Base-by-base conservation (phyloP, 2,797 vertebrate genomes). In the Silurus aristotelis region DNA sequence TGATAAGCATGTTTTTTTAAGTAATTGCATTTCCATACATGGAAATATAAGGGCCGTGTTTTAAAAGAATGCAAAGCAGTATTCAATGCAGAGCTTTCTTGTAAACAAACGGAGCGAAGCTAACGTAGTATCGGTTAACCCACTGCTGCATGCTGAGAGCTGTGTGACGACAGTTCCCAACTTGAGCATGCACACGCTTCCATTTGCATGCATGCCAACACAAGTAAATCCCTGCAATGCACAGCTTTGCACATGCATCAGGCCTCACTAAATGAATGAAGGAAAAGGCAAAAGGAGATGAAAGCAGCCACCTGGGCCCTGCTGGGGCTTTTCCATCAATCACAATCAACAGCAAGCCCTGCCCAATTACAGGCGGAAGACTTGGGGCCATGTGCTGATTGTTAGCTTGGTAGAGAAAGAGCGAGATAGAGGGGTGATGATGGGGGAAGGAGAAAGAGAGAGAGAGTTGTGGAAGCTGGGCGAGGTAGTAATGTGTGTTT, bases 331-430 rank as follows among this genome's bases (percentile, higher is more conserved):
- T 87, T 86, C 86, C 91, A 94, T 95, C 92, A 91, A 95, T 95
- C 94, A 95, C 93, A 95, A 94, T 95, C 92, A 95, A 92, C 90
- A 88, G 91, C 91, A 91, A 91, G 91, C 90, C 90, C 90, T 79
- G 87, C 88, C 93, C 92, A 94, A 94, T 95, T 94, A 94, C 91
- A 85, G 92, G 84, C 90, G 92, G 92, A 94, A 94, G 91, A 92
- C 93, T 93, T 87, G 92, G 91, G 92, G 93, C 93, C 93, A 93
- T 89, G 78, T 90, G 89, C 88, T 93, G 92, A 94, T 94, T 94
- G 94, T 95, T 94, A 94, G 92, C 91, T 88, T 92, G 91, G 92
- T 92, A 91, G 92, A 94, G 93, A 86, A 83, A 89, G 89, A 89
- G 76, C n/a, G 48, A 80, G 60, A 60, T 82, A 85, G 81, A 46